These are phyloP conservation scores for Aphelenchoides fujianensis DNA, from an alignment of 1,140 invertebrate species.

Conservation along the genomic window DNA sequence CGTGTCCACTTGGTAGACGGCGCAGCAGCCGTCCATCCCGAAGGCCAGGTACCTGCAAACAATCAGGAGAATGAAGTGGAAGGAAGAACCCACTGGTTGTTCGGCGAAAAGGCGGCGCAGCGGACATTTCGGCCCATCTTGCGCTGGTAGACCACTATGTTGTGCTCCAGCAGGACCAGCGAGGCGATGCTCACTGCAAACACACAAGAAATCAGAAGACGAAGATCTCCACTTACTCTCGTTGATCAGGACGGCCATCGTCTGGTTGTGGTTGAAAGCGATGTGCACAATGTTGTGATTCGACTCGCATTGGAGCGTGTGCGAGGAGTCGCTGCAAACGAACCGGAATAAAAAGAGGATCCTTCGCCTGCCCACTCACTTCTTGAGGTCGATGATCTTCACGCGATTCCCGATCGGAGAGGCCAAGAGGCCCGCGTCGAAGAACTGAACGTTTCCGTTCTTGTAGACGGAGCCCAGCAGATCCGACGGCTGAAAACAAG, in stretches of 20 bases:
- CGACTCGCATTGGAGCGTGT: slow-evolving; percentile 14
- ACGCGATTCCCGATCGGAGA: slow-evolving; percentile 10
- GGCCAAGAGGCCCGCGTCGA: slow-evolving; percentile 9
- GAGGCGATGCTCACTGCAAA: slow-evolving; percentile 5
- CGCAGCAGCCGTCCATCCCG: slow-evolving; percentile 7
- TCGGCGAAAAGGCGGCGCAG: slow-evolving; percentile 18
- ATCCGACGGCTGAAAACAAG: slow-evolving; percentile 17
- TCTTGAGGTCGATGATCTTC: slow-evolving; percentile 18
- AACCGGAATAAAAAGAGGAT: background rate
- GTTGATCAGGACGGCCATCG: slow-evolving; percentile 12
- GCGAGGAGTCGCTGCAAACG: slow-evolving; percentile 5
- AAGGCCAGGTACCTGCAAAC: slow-evolving; percentile 14
- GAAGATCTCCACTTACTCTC: slow-evolving; percentile 7
- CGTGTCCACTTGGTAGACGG: slow-evolving; percentile 6
- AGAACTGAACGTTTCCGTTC: slow-evolving; percentile 18
- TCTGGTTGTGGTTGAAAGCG: slow-evolving; percentile 1
- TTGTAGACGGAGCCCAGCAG: slow-evolving; percentile 8
- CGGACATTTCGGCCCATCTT: slow-evolving; percentile 10
- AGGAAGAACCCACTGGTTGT: slow-evolving; percentile 3
- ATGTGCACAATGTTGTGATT: slow-evolving; percentile 17
- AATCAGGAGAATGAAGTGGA: background rate
- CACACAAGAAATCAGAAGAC: background rate
- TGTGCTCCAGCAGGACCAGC: slow-evolving; percentile 6
- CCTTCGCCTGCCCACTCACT: background rate
- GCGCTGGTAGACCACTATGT: slow-evolving; percentile 19